Percentiles rank a stretch among this genome's conserved stretches.
Conservation (phyloP, 2,888 invertebrate genomes). For the Stegophylla sp. region DNA sequence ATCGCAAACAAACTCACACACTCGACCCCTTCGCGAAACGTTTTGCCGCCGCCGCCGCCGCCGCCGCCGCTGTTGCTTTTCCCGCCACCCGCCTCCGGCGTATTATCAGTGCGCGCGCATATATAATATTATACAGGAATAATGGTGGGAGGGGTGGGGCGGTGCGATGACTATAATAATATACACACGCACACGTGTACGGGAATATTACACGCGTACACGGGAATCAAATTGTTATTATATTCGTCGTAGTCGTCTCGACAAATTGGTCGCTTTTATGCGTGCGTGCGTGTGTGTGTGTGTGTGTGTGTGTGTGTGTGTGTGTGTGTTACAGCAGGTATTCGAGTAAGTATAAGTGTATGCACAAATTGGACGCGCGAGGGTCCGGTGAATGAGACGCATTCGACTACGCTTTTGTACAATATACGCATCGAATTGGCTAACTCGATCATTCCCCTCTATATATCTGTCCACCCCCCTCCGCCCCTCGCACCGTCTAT, state of each 20-base stretch:
- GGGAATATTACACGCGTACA: background rate
- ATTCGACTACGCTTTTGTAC: no score
- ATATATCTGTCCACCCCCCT: no score
- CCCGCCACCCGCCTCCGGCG: background rate
- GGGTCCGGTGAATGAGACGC: no score
- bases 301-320: background rate
- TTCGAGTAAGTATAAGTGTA: no score
- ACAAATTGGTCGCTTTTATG: conserved; percentile 44
- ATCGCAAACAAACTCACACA: conserved; percentile 3
- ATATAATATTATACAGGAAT: background rate
- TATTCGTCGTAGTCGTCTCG: conserved; percentile 12
- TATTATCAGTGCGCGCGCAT: background rate
- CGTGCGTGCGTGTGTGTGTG: background rate
- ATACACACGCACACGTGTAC: background rate
- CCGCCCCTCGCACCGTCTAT: no score
- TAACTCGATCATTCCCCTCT: no score
- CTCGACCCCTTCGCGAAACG: conserved; percentile 16
- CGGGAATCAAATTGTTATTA: conserved; percentile 19
- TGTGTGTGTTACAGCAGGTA: no score
- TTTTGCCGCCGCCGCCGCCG: background rate
- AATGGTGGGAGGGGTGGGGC: background rate
- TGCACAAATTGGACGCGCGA: no score
- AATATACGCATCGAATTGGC: no score
- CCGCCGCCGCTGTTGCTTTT: background rate
- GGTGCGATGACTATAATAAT: background rate